Evolutionary conservation across 2,797 vertebrate species (phyloP).

Genomic region (Silurus aristotelis): DNA sequence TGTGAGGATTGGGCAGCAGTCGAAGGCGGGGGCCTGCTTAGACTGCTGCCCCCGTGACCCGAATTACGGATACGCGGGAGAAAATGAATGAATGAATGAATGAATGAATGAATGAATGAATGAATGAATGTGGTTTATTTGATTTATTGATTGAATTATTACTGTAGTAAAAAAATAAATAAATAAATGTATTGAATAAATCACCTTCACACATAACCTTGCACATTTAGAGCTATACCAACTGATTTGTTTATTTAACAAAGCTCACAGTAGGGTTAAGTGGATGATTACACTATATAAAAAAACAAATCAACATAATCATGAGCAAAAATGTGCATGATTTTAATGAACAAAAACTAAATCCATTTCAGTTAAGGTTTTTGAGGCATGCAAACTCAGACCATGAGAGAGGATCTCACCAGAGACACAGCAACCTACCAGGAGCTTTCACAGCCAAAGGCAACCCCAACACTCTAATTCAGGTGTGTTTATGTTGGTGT

Average conservation of each 20-base stretch:
- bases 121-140: no score
- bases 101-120: no score
- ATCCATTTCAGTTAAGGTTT: slow-evolving; percentile 36
- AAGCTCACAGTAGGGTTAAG: not conserved
- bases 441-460: slow-evolving; percentile 73
- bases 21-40: no score
- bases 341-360: not conserved
- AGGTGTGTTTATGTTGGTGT: slow-evolving; percentile 57
- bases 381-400: slow-evolving; percentile 65
- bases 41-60: no score
- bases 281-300: not conserved
- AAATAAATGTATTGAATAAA: not conserved
- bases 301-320: no score
- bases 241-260: not conserved
- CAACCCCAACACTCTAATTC: slow-evolving; percentile 75
- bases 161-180: no score
- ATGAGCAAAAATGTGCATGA: not conserved
- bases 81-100: no score
- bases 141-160: no score
- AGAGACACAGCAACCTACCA: slow-evolving; percentile 63
- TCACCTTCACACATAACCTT: not conserved
- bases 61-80: no score
- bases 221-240: not conserved
- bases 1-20: no score
- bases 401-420: slow-evolving; percentile 62